Percentiles rank a stretch among this genome's conserved stretches.
phyloP scores from a whole-genome alignment of 2,797 vertebrate species.

The Rhynchotus rufescens region DNA sequence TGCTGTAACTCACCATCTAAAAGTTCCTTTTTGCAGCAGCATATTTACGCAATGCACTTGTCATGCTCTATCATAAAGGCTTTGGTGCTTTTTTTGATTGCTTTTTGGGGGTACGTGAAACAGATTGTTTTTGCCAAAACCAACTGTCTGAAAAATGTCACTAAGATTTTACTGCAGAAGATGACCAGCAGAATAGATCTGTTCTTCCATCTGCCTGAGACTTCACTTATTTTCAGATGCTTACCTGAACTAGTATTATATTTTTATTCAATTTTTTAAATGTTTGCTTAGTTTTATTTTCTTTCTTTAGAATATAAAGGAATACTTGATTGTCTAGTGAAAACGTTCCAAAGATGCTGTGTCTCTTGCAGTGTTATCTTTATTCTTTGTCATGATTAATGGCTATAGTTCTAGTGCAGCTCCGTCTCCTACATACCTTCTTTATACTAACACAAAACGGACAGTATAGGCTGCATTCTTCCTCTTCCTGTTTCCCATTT shows the following conservation, averaged over 20 bases:
- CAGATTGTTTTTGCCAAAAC: not conserved
- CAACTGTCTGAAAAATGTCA: not conserved
- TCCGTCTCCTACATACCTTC: not conserved
- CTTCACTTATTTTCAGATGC: not conserved
- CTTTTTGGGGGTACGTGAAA: not conserved
- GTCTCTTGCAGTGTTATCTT: not conserved
- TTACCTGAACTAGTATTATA: not conserved
- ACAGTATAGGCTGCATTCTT: not conserved
- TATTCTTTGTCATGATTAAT: slow-evolving; percentile 40
- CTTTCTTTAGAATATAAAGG: not conserved
- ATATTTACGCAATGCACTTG: not conserved
- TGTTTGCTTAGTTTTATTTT: not conserved
- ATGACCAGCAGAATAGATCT: not conserved
- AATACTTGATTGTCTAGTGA: slow-evolving; percentile 33
- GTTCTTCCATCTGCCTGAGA: not conserved
- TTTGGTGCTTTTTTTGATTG: not conserved
- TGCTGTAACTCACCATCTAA: not conserved
- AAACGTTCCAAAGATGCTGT: slow-evolving; percentile 16
- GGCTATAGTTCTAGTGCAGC: not conserved
- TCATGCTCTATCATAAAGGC: not conserved
- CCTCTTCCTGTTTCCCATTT: not conserved
- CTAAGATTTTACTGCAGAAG: not conserved
- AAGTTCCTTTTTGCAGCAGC: not conserved
- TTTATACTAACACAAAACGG: not conserved
- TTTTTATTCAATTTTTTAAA: not conserved